Base-by-base conservation (phyloP, 2,888 invertebrate species). In the Caenorhabditis imperialis region DNA sequence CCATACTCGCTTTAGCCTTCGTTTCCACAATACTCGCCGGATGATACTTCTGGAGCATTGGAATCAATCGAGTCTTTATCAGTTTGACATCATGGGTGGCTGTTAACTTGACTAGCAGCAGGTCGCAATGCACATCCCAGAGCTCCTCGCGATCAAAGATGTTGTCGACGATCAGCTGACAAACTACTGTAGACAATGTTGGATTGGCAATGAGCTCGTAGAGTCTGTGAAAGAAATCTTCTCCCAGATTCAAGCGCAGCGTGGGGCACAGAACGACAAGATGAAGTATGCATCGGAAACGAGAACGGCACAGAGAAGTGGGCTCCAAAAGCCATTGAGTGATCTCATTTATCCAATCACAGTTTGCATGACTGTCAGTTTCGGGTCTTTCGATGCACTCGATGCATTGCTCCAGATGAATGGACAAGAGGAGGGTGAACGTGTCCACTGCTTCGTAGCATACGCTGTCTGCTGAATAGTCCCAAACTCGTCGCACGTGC, bases 381-480 rank as follows among this genome's bases (percentile, higher is more conserved):
- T 12, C 37, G 1, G 30, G 61, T 45, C 69, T 22, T 18, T 71
- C 54, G 14, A 55, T 45, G 40, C 81, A 81, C 0, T 60, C 48
- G 2, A 2, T 27, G 25, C 81, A 78, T 16, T 55, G 44, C 3
- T n/a, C n/a, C n/a, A 47, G 54, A 58, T 81, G 81, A 12, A 74
- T 67, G 12, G 67, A 57, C 12, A 82, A 16, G 4, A 79, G 50
- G 1, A 63, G 8, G 14, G 62, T 25, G 55, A 83, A 83, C 14
- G 69, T 72, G 20, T 81, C 80, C 7, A 73, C 70, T 2, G 75
- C 60, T 22, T 83, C 80, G 42, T 83, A 73, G 38, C 79, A 79
- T 4, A 81, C 80, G 20, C 76, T 63, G 45, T 79, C 83, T 0
- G 77, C 70, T 10, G 75, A 44, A 45, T 72, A 75, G 37, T 81